Evolutionary conservation across 2,797 vertebrate species (phyloP).

Genomic region (Pteropus rufus): DNA sequence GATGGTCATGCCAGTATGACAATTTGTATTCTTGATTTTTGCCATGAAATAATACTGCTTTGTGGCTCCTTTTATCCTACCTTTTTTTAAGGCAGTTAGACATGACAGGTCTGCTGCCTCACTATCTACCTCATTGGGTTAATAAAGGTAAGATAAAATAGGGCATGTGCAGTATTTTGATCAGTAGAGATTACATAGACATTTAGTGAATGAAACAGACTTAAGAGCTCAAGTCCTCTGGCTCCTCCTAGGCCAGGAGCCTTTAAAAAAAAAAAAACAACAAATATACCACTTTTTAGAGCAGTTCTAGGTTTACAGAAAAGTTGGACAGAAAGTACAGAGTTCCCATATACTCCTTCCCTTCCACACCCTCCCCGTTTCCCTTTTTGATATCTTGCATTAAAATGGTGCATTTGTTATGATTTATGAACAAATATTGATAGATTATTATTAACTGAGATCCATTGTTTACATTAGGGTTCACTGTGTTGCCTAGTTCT

Average conservation of each 20-base stretch:
- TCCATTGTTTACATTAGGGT: background rate
- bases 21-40: constrained; percentile 18
- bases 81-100: background rate
- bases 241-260: background rate
- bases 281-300: background rate
- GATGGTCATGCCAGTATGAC: background rate
- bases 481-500: background rate
- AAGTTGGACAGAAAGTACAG: background rate
- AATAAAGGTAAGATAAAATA: background rate
- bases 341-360: background rate
- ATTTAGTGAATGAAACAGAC: background rate
- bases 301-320: background rate
- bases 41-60: background rate
- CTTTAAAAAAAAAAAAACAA: background rate
- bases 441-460: background rate
- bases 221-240: background rate
- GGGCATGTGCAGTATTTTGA: background rate
- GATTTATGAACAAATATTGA: background rate
- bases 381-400: background rate
- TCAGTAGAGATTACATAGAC: background rate
- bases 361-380: background rate
- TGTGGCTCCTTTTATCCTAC: background rate
- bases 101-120: background rate
- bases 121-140: background rate
- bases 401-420: background rate